A percentile compares a stretch with the other conserved stretches of the same genome.
Conservation (phyloP, 1,140 invertebrate genomes). For the Neodiprion fabricii region DNA sequence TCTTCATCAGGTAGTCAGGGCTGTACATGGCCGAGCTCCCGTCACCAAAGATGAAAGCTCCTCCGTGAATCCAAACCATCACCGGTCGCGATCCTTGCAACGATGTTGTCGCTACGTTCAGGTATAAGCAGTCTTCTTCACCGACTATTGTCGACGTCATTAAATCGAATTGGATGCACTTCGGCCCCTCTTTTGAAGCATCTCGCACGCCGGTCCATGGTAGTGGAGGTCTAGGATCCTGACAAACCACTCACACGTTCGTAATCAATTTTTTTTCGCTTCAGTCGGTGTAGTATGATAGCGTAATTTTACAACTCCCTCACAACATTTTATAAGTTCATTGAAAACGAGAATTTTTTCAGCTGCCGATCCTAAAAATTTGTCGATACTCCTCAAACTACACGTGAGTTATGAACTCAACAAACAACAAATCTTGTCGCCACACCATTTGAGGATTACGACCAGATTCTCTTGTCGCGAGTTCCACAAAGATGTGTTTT, state of each 20-base stretch:
- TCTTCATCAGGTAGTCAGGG: slow-evolving; percentile 62
- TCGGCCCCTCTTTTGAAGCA: slow-evolving; percentile 30
- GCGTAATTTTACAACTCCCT: slow-evolving; percentile 3
- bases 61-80: slow-evolving; percentile 77
- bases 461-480: too few species aligned
- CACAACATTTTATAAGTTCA: slow-evolving; percentile 39
- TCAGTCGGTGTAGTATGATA: slow-evolving; percentile 2
- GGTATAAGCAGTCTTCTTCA: slow-evolving; percentile 78
- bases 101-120: slow-evolving; percentile 79
- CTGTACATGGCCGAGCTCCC: slow-evolving; percentile 52
- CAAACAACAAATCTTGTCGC: too few species aligned
- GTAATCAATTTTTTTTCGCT: not conserved
- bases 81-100: slow-evolving; percentile 65
- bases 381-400: slow-evolving; percentile 48
- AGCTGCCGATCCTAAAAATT: slow-evolving; percentile 52
- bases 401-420: too few species aligned
- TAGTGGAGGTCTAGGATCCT: slow-evolving; percentile 39
- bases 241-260: slow-evolving; percentile 11
- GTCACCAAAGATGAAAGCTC: slow-evolving; percentile 66
- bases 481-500: too few species aligned
- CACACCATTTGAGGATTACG: too few species aligned
- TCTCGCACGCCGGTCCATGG: slow-evolving; percentile 40
- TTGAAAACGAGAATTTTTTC: slow-evolving; percentile 53
- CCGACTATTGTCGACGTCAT: slow-evolving; percentile 48
- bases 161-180: slow-evolving; percentile 30